Evolutionary conservation across 2,113 vertebrate species (phyloP), one percentile per base, ranked within the genome.

Genomic region (Nettapus auritus): DNA sequence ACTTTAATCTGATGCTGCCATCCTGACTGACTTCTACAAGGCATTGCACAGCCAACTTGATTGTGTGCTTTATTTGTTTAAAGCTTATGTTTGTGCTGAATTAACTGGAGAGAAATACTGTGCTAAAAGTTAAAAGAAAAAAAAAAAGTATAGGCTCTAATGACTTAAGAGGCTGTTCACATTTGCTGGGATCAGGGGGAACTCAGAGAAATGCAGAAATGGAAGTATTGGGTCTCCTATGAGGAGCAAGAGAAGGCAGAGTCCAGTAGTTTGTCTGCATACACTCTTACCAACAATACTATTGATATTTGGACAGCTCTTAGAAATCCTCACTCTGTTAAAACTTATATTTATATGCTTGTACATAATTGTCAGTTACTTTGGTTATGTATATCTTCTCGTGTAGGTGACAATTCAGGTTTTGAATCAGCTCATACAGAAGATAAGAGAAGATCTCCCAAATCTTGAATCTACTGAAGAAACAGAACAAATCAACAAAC

Each of bases 401-500:
- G 91, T 93, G 3, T 91, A 99, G 99, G 99, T 99, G 96, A 99
- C 99, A 13, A 98, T 99, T 96, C 99, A 99, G 96, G 99, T 99
- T 94, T 98, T 99, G 97, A 99, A 99, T 97, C 99, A 99, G 95
- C 98, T 99, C 88, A 99, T 99, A 97, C 99, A 99, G 96, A 99
- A 99, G 98, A 99, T 99, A 97, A 98, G 99, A 94, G 99, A 99
- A 97, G 99, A 99, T 94, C 98, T 99, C 40, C 99, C 99, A 59
- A 99, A 99, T 97, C 98, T 99, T 59, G 99, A 99, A 94, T 98
- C 99, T 44, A 99, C 99, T 66, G 99, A 99, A 97, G 99, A 99
- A 97, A 99, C 99, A 2, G 99, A 99, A 97, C 99, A 99, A 97
- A 99, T 99, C 96, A 99, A 99, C 98, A 99, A 99, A 98, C 99